phyloP scores from a whole-genome alignment of 2,797 vertebrate genomes.

The Sebastes itinus region DNA sequence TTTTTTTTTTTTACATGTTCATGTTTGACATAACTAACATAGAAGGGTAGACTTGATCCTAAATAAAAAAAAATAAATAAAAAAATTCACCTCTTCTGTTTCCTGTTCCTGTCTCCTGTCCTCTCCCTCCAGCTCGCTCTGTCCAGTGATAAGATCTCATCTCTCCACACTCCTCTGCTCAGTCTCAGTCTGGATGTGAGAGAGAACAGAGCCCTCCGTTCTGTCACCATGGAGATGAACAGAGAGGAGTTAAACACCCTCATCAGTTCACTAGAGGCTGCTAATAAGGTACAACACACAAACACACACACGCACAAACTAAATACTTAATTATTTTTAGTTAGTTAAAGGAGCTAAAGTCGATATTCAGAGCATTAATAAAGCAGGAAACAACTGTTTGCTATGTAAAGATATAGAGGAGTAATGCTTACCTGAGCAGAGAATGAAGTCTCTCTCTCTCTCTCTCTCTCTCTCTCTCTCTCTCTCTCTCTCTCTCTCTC shows the following conservation, averaged over 20 bases:
- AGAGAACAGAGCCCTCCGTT: conserved; percentile 83
- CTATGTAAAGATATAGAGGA: not conserved
- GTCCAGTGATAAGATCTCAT: conserved; percentile 95
- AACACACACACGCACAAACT: too few species aligned
- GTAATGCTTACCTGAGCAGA: too few species aligned
- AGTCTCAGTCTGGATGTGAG: conserved; percentile 90
- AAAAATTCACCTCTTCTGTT: not conserved
- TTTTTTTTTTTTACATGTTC: not conserved
- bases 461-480: too few species aligned
- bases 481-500: too few species aligned
- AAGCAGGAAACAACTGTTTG: too few species aligned
- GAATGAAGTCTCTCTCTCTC: not conserved
- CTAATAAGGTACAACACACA: conserved; percentile 88
- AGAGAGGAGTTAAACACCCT: conserved; percentile 91
- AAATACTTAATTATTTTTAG: not conserved
- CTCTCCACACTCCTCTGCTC: conserved; percentile 91
- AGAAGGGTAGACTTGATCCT: not conserved
- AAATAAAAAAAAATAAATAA: too few species aligned
- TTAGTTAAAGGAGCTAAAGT: too few species aligned
- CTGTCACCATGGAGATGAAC: conserved; percentile 91
- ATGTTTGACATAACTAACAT: not conserved
- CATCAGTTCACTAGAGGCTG: conserved; percentile 90
- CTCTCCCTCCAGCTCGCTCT: conserved; percentile 86
- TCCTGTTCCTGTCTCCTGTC: not conserved
- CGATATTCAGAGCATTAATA: too few species aligned